Percentiles rank a stretch among this genome's conserved stretches.
Conservation (phyloP, 2,888 invertebrate genomes). For the Arrhopalites spinosus region DNA sequence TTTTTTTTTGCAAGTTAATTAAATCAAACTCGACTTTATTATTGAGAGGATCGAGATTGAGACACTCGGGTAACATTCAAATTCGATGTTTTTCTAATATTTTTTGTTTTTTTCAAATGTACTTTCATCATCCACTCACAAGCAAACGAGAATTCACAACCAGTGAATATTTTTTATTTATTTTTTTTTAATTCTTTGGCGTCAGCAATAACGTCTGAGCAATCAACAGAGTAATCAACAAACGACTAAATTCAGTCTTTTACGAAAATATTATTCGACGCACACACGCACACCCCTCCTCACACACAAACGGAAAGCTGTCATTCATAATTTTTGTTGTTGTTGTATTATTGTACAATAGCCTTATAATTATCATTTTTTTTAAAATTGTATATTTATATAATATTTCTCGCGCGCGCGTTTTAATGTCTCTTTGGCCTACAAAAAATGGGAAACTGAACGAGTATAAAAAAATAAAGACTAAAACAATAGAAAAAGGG, state of each 20-base stretch:
- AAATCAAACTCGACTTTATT: too few species aligned
- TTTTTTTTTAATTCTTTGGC: constrained; percentile 30
- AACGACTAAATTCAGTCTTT: constrained; percentile 41
- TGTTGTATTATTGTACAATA: neutral
- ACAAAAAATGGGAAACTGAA: neutral
- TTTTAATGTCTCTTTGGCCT: constrained; percentile 19
- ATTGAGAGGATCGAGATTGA: constrained; percentile 10
- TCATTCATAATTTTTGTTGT: neutral
- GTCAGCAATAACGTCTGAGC: constrained; percentile 36
- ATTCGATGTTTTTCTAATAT: neutral
- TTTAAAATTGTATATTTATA: neutral
- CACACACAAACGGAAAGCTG: neutral
- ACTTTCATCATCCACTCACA: constrained; percentile 23
- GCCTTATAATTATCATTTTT: constrained; percentile 1
- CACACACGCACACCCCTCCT: neutral
- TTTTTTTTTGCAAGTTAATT: too few species aligned
- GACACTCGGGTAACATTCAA: neutral
- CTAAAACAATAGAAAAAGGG: neutral
- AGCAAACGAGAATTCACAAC: constrained; percentile 32
- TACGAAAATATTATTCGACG: constrained; percentile 39
- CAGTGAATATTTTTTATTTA: constrained; percentile 20
- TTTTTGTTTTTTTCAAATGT: neutral
- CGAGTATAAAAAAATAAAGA: neutral
- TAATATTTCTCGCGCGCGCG: neutral
- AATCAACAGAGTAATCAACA: constrained; percentile 39